Base-by-base conservation (phyloP, 1,140 invertebrate genomes). In the Rhizoglyphus robini region DNA sequence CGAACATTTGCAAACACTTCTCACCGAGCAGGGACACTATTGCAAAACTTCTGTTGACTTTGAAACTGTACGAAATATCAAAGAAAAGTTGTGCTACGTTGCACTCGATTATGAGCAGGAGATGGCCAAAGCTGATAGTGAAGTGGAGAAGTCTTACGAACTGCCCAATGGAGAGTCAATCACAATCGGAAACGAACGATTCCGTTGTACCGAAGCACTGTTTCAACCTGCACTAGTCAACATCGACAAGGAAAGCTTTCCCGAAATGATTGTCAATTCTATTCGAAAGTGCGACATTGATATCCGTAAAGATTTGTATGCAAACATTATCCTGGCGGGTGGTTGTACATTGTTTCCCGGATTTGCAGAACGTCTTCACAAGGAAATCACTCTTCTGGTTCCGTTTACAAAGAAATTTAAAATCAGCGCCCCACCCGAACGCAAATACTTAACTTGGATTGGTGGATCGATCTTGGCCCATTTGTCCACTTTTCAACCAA, bases 231-330 rank as follows among this genome's bases (percentile, higher is more conserved):
- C 74, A 25, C 76, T 76, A 69, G 65, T 76, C 63, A 87, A 86
- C 69, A 86, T 88, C 74, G 86, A 88, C 71, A 86, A 88, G 74
- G 88, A 87, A 71, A 84, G n/a, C n/a, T n/a, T n/a, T n/a, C n/a
- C n/a, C n/a, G n/a, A n/a, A n/a, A n/a, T n/a, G n/a, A n/a, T n/a
- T 85, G 67, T 90, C 74, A 78, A 78, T 68, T 75, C 74, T 18
- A 78, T 77, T 71, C 77, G 77, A 76, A 78, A 77, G 65, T 78
- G 76, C 66, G 76, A 76, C 68, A 74, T 77, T 66, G 75, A 76
- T 69, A 78, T 76, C 67, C 70, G 76, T 66, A 76, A 76, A 59
- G 77, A 79, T 65, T 68, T 77, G 61, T 77, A 78, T 68, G 76
- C 77, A 68, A 77, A 77, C 70, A 77, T 75, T 60, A 78, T 81